Evolutionary conservation across 2,888 invertebrate genomes (phyloP), one percentile per base, ranked within the genome.

Genomic region (Dryobotodes eremita): DNA sequence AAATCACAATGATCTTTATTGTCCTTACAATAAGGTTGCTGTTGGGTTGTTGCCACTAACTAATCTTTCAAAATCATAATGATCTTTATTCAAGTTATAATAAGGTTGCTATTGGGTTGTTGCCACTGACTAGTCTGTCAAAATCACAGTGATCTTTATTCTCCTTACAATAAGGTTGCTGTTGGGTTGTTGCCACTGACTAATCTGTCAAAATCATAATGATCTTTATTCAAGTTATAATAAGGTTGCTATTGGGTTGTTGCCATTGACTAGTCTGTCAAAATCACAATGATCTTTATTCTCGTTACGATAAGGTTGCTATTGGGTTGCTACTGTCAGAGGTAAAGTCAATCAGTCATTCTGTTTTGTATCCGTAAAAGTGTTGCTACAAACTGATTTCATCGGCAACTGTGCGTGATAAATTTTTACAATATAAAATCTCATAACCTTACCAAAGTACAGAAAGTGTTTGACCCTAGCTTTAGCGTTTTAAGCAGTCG

Each of bases 401-500:
- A 48, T n/a, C 5, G 7, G 68, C 17, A 26, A 2, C 8, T 36
- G 20, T 46, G 46, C 4, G 20, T 46, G 31, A 57, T 46, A 17
- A n/a, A 57, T 75, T 31, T 50, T 13, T 10, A n/a, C 11, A 15
- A 46, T 73, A 50, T 26, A 15, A 75, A 59, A 53, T 53, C 23
- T 36, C 17, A 48, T 36, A 80, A 23, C 36, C 5, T 36, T 86
- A 76, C 85, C 82, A 82, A 75, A 88, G 89, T 91, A 91, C 89
- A 85, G 84, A 89, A 89, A 90, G 83, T 89, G 23, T 82, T 89
- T 84, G 88, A 88, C 84, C 77, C 77, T 82, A 78, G 82, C 88
- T 87, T 85, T 91, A 87, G 91, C 91, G 92, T 93, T 93, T 91
- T 92, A 92, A 94, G 92, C 92, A 90, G 91, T 92, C 90, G 91